These are phyloP conservation scores for Garrulus glandarius DNA, from an alignment of 2,797 vertebrate genomes.

Conservation along the genomic window DNA sequence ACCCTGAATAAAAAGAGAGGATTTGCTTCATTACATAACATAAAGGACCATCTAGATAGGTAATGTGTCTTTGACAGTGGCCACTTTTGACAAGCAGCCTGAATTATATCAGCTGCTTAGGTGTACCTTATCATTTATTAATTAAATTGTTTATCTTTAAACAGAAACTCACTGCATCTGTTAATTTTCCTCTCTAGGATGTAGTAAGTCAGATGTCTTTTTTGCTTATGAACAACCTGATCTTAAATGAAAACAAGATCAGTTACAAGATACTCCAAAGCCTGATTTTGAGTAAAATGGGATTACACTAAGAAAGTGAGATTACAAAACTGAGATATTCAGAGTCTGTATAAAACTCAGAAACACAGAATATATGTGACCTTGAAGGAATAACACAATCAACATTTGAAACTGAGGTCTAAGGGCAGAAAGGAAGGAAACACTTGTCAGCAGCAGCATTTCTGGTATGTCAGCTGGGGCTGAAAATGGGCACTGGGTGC, in stretches of 20 bases:
- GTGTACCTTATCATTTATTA: neutral
- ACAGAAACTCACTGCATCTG: neutral
- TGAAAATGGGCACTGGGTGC: fast-evolving
- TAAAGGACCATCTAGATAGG: neutral
- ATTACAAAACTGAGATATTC: neutral
- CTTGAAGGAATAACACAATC: neutral
- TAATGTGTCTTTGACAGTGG: neutral
- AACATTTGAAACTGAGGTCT: neutral
- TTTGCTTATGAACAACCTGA: neutral
- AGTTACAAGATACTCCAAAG: neutral
- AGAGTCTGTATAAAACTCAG: neutral
- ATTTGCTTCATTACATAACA: neutral
- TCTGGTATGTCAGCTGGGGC: neutral
- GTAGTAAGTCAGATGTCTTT: neutral
- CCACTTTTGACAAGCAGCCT: neutral
- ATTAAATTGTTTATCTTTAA: neutral
- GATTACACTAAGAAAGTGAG: neutral
- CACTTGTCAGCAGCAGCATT: neutral
- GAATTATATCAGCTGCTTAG: neutral
- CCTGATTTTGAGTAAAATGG: fast-evolving
- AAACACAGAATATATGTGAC: fast-evolving
- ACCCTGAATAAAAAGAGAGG: neutral
- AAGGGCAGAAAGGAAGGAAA: neutral
- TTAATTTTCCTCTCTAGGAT: neutral
- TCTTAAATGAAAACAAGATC: neutral